Evolutionary conservation across 2,113 vertebrate genomes (phyloP).

Genomic region (Glaucidium brasilianum): DNA sequence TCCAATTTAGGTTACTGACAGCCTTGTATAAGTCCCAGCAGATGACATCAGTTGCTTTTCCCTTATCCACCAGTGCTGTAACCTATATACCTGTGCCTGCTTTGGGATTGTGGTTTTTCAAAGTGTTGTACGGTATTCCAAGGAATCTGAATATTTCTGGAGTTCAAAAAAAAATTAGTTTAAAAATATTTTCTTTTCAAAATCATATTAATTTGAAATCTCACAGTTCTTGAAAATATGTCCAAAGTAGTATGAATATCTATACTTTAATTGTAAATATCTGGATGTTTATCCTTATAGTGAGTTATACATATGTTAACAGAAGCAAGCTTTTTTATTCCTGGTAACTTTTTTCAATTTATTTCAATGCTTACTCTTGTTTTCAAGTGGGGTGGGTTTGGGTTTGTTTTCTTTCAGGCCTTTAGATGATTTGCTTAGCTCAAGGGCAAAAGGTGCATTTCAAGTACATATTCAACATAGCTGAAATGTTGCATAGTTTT

Average conservation of each 20-base stretch:
- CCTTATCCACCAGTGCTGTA: too few species aligned
- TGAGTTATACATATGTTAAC: background rate
- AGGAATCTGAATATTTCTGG: background rate
- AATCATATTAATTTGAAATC: background rate
- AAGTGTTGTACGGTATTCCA: background rate
- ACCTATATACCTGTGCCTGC: background rate
- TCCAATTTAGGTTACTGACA: too few species aligned
- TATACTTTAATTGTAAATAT: background rate
- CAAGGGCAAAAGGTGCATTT: background rate
- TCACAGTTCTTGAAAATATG: background rate
- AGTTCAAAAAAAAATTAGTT: background rate
- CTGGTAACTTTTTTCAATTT: background rate
- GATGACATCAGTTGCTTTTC: too few species aligned
- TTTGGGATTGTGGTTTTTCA: background rate
- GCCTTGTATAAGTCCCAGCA: too few species aligned
- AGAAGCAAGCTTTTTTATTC: background rate
- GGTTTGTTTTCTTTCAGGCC: background rate
- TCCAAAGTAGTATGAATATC: background rate
- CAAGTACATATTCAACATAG: background rate
- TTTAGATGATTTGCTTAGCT: background rate
- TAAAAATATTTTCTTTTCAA: background rate
- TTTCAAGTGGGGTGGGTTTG: background rate
- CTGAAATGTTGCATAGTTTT: background rate
- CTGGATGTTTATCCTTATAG: background rate
- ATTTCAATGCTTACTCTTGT: background rate